Conservation (phyloP, 2,797 vertebrate genomes). For the Salmo trutta region DNA sequence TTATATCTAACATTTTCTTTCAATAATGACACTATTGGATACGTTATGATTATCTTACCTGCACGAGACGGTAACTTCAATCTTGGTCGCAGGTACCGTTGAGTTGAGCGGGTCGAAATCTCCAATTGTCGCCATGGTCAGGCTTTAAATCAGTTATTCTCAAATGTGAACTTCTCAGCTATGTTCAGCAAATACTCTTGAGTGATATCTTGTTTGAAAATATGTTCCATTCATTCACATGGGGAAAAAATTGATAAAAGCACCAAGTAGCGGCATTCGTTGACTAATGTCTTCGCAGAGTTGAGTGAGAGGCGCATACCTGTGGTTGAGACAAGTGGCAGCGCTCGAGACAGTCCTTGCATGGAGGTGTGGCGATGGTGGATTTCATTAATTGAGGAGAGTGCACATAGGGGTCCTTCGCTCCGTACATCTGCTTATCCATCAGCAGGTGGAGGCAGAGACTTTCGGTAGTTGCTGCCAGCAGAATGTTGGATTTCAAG, state of each 20-base stretch:
- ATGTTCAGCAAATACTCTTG: conserved; percentile 12
- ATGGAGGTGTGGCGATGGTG: conserved; percentile 23
- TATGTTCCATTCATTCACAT: conserved; percentile 21
- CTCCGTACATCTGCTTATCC: conserved; percentile 31
- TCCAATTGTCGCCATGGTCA: conserved; percentile 86
- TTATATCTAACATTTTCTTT: neutral
- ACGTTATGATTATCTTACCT: conserved; percentile 73
- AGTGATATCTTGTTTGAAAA: neutral
- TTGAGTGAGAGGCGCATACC: conserved; percentile 51
- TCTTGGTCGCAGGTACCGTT: conserved; percentile 90
- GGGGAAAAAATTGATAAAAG: neutral
- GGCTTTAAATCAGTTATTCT: conserved; percentile 33
- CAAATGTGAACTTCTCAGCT: conserved; percentile 44
- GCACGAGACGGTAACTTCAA: conserved; percentile 92
- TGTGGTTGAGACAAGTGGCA: conserved; percentile 49
- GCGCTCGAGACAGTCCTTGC: conserved; percentile 30
- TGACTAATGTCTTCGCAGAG: conserved; percentile 32
- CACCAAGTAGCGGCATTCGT: conserved; percentile 6
- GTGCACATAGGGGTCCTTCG: conserved; percentile 4
- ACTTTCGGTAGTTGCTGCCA: conserved; percentile 18
- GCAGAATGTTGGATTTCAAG: neutral
- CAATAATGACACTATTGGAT: neutral
- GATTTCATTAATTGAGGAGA: conserved; percentile 11
- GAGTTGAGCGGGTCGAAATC: conserved; percentile 84
- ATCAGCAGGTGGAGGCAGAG: conserved; percentile 68